A percentile compares a stretch with the other conserved stretches of the same genome.
These are phyloP conservation scores for Magallana nippona DNA, from an alignment of 2,888 invertebrate species.

Conservation along the genomic window DNA sequence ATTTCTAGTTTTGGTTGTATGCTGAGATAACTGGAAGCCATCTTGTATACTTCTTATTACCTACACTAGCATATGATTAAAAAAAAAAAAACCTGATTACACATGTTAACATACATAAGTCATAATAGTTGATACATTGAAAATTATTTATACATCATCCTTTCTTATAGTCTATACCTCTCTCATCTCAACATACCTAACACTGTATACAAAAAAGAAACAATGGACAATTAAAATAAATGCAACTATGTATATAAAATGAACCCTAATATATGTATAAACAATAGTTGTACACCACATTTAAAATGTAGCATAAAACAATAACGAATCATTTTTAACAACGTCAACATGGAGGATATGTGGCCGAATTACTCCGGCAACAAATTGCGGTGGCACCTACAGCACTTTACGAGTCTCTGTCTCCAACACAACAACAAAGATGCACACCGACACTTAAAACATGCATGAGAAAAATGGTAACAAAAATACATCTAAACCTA, in stretches of 20 bases:
- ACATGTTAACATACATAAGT: background rate
- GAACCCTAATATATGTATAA: slow-evolving; percentile 16
- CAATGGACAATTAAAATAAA: slow-evolving; percentile 25
- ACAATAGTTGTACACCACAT: slow-evolving; percentile 34
- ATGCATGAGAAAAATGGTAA: slow-evolving; percentile 32
- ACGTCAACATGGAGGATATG: slow-evolving; percentile 39
- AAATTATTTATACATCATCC: background rate
- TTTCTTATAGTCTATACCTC: background rate
- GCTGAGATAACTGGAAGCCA: slow-evolving; percentile 33
- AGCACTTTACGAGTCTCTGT: slow-evolving; percentile 33
- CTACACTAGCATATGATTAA: background rate
- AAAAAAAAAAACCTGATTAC: slow-evolving; percentile 29
- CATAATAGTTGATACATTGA: background rate
- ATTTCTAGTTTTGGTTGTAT: slow-evolving; percentile 31
- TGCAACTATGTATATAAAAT: slow-evolving; percentile 35
- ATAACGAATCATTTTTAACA: slow-evolving; percentile 41
- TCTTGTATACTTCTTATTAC: slow-evolving; percentile 25
- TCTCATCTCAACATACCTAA: slow-evolving; percentile 3
- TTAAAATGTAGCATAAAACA: slow-evolving; percentile 35
- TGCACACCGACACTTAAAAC: slow-evolving; percentile 26
- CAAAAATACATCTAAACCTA: slow-evolving; percentile 33
- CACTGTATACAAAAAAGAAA: slow-evolving; percentile 17
- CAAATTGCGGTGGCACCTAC: slow-evolving; percentile 22
- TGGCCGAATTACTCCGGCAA: slow-evolving; percentile 29
- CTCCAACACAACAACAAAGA: slow-evolving; percentile 27